These are phyloP conservation scores for Homalodisca vitripennis DNA, from an alignment of 1,140 invertebrate genomes.

Conservation along the genomic window DNA sequence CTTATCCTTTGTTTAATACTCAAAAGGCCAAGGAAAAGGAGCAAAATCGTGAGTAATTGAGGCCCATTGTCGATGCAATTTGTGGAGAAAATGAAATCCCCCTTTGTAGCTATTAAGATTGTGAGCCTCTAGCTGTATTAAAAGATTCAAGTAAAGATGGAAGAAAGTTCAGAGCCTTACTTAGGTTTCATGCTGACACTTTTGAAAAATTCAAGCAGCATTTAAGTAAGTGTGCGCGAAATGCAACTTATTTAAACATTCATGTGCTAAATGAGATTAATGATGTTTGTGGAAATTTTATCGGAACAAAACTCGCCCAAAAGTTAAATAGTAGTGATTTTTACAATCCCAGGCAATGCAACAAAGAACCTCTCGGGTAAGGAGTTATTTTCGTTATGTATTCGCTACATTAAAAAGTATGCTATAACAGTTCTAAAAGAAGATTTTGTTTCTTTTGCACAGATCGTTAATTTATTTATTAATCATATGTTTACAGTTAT, in stretches of 20 bases:
- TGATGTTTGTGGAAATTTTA: not conserved
- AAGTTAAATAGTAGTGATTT: not conserved
- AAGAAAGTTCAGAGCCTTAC: not conserved
- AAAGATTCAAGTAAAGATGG: not conserved
- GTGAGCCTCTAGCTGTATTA: not conserved
- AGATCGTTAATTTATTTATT: not conserved
- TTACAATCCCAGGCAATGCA: not conserved
- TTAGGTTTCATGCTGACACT: not conserved
- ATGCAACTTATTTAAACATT: not conserved
- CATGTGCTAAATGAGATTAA: conserved; percentile 1
- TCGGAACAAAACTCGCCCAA: not conserved
- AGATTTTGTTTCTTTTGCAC: not conserved
- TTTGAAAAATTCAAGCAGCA: not conserved
- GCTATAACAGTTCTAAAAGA: not conserved
- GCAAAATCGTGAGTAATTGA: not conserved
- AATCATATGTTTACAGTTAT: not conserved
- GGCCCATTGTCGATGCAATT: not conserved
- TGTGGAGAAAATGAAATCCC: not conserved
- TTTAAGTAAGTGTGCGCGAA: not conserved
- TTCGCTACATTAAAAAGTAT: not conserved
- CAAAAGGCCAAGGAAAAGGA: not conserved
- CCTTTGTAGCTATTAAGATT: not conserved
- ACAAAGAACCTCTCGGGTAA: not conserved
- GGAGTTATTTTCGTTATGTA: conserved; percentile 1
- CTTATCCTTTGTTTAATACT: not conserved